phyloP scores from a whole-genome alignment of 2,797 vertebrate genomes.

The Rhinoraja longicauda region DNA sequence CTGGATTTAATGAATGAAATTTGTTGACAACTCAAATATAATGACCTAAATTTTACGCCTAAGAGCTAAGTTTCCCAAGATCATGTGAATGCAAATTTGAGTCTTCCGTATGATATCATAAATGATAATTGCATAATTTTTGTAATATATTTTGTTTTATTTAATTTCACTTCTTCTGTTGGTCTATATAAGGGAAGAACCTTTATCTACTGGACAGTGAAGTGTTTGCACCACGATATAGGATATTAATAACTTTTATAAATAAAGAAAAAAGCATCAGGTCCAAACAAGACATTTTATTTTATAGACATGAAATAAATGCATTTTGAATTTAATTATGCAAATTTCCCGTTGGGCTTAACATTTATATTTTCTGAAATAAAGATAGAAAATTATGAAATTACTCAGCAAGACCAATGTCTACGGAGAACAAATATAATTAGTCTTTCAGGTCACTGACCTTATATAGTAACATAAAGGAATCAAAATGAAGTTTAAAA shows the following conservation, averaged over 20 bases:
- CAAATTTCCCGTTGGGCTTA: not conserved
- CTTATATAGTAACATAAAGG: too few relatives aligned
- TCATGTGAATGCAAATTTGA: not conserved
- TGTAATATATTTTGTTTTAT: not conserved
- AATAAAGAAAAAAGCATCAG: not conserved
- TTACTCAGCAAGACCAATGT: not conserved
- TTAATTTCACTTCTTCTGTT: not conserved
- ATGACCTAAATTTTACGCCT: not conserved
- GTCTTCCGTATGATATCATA: not conserved
- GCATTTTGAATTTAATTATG: not conserved
- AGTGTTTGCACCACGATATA: not conserved
- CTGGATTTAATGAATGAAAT: not conserved
- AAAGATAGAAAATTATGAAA: not conserved
- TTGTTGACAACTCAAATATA: constrained; percentile 11
- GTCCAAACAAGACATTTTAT: not conserved
- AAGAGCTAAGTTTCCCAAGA: not conserved
- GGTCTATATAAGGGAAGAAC: too few relatives aligned
- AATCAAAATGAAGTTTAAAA: too few relatives aligned
- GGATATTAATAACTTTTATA: not conserved
- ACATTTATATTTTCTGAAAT: not conserved
- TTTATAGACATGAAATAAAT: not conserved
- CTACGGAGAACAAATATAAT: not conserved
- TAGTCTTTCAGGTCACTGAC: too few relatives aligned
- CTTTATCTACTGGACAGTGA: not conserved
- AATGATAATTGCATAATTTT: not conserved